Percentiles rank a stretch among this genome's conserved stretches.
phyloP scores from a whole-genome alignment of 2,888 invertebrate species.

The Ichneumon xanthorius region DNA sequence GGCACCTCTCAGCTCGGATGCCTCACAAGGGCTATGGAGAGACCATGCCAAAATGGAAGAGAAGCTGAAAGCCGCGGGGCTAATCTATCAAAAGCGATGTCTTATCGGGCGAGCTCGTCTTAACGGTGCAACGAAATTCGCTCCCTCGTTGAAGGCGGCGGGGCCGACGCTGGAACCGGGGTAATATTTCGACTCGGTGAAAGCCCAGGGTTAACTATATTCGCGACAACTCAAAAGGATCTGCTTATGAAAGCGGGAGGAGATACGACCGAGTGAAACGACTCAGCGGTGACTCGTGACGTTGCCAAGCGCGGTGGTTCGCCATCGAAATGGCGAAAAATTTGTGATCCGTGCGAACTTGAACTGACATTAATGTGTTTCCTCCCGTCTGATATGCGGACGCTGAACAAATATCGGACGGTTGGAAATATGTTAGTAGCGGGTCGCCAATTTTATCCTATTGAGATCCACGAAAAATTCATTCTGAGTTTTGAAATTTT shows the following conservation, averaged over 20 bases:
- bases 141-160: not conserved
- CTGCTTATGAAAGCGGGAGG: conserved; percentile 6
- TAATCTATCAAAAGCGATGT: conserved; percentile 65
- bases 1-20: conserved; percentile 16
- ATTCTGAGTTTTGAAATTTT: not conserved
- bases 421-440: not conserved
- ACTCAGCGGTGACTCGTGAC: conserved; percentile 35
- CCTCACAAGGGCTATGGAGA: conserved; percentile 37
- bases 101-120: conserved; percentile 55
- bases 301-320: not conserved
- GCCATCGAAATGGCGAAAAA: not conserved
- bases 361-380: not conserved
- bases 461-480: not conserved
- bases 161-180: not conserved
- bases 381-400: not conserved
- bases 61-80: conserved; percentile 57
- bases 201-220: conserved; percentile 12
- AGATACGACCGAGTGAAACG: conserved; percentile 6
- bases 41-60: conserved; percentile 44
- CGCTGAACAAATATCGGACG: not conserved
- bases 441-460: not conserved
- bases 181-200: conserved; percentile 16
- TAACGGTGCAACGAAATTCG: conserved; percentile 19
- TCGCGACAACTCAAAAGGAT: conserved; percentile 39
- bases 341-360: not conserved